A percentile compares a stretch with the other conserved stretches of the same genome.
Conservation (phyloP, 2,888 invertebrate genomes). For the Pristionchus mayeri region DNA sequence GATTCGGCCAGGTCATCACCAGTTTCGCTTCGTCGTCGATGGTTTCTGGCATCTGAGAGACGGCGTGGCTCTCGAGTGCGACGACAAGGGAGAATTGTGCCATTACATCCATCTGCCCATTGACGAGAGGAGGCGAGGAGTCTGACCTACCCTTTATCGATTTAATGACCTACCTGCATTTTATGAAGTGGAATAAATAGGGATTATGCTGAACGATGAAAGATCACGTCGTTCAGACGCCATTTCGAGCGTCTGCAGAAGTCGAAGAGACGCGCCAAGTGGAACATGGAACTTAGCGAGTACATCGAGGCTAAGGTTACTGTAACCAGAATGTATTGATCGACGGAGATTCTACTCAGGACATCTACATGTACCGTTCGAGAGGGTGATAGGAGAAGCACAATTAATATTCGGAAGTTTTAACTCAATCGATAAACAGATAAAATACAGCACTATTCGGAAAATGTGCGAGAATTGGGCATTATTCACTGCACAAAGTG, state of each 20-base stretch:
- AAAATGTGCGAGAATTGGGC: neutral
- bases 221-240: neutral
- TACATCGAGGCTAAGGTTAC: constrained; percentile 22
- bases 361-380: constrained; percentile 14
- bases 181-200: too few relatives aligned
- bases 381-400: neutral
- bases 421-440: neutral
- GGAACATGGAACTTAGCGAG: constrained; percentile 39
- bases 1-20: constrained; percentile 26
- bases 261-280: constrained; percentile 9
- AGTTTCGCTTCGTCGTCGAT: constrained; percentile 44
- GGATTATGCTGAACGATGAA: neutral
- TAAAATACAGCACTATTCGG: too few relatives aligned
- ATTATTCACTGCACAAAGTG: too few relatives aligned
- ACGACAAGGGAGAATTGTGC: constrained; percentile 18
- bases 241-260: constrained; percentile 9
- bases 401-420: neutral
- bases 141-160: neutral
- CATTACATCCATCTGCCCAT: constrained; percentile 41
- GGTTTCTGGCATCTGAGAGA: constrained; percentile 7
- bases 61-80: neutral
- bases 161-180: neutral
- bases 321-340: neutral
- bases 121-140: constrained; percentile 17
- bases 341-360: neutral